Conservation (phyloP, 2,797 vertebrate species). For the Lindbergichthys nudifrons region DNA sequence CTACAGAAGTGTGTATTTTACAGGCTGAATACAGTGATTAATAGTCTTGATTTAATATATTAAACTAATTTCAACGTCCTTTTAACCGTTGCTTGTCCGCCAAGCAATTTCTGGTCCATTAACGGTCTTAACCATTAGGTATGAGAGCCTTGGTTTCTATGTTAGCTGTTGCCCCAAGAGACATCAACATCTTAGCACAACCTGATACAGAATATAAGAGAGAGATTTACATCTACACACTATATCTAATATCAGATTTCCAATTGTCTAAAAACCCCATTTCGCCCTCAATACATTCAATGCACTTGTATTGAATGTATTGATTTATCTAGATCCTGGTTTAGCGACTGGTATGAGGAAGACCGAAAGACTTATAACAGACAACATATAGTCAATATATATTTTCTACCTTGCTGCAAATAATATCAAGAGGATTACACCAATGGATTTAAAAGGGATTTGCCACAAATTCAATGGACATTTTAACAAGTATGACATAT, state of each 20-base stretch:
- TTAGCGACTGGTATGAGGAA: conserved; percentile 1
- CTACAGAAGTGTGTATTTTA: no score
- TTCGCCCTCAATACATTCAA: conserved; percentile 23
- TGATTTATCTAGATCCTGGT: conserved; percentile 27
- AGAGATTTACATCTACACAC: neutral
- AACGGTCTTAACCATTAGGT: neutral
- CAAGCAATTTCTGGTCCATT: neutral
- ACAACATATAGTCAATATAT: conserved; percentile 20
- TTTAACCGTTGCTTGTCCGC: neutral
- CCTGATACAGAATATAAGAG: conserved; percentile 6
- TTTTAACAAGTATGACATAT: neutral
- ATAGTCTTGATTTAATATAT: no score
- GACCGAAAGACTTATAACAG: conserved; percentile 8
- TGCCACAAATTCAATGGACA: neutral
- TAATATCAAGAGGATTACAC: conserved; percentile 26
- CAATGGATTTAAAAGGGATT: neutral
- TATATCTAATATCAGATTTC: conserved; percentile 8
- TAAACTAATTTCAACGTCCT: neutral
- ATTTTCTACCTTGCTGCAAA: conserved; percentile 14
- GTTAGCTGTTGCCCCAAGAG: conserved; percentile 18
- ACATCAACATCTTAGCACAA: conserved; percentile 21
- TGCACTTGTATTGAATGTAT: conserved; percentile 31
- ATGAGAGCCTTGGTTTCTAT: neutral
- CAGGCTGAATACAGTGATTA: no score
- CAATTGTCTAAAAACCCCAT: conserved; percentile 15